Base-by-base conservation (phyloP, 2,113 vertebrate genomes). In the Toxotes chatareus region DNA sequence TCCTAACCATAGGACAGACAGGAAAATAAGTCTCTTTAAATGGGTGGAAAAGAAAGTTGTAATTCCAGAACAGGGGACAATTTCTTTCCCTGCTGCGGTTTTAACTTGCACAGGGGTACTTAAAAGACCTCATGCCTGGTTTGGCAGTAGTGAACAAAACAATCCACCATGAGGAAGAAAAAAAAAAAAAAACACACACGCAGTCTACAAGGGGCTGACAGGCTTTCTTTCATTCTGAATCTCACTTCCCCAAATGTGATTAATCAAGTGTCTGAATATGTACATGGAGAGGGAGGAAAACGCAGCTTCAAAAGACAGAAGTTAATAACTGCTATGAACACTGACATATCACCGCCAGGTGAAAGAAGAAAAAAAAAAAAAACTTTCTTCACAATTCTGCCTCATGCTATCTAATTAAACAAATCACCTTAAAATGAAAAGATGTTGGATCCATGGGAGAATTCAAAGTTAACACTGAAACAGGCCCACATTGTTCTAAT, bases 111-210 rank as follows among this genome's bases (percentile, higher is more conserved):
- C 75, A 66, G 56, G 70, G 60, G 66, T 69, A 80, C 53, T 90
- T 85, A 80, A 90, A 90, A 91, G 77, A 86, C 67, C 83, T 86
- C 77, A 83, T 34, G 74, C 55, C 84, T 88, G 74, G 69, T 87
- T 88, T 85, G 84, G 85, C 89, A 86, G 71, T 51, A 62, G 71
- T 84, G 71, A 72, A 93, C 82, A 89, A 93, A 96, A 96, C 91
- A 93, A 93, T 93, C 91, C 91, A 88, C 91, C 92, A 94, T 96
- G 84, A 92, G 93, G 93, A 86, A 56, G 12, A 53, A 11, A 62
- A 7, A 8, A 14, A 40, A 86, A 80, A 93, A 93, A 92, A 89
- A 87, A 63, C 88, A 83, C 89, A 94, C 89, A 94, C 90, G 91
- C 85, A 92, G 83, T 90, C 85, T 55, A 90, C 93, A 90, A 90